A percentile compares a stretch with the other conserved stretches of the same genome.
Conservation (phyloP, 2,113 vertebrate species). For the Oophaga pumilio region DNA sequence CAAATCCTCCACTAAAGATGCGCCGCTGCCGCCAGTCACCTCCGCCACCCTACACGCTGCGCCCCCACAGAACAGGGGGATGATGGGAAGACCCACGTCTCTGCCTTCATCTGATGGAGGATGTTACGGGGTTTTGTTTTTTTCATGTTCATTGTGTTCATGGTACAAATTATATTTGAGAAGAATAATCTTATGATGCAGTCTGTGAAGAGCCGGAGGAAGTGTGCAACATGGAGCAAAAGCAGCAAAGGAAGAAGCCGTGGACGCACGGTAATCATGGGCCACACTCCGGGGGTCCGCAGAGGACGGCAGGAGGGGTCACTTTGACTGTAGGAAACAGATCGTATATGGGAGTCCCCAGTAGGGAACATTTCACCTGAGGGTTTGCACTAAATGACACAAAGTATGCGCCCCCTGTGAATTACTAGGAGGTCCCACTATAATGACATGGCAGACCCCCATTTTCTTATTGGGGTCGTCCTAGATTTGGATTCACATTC, state of each 20-base stretch:
- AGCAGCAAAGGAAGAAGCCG: not conserved
- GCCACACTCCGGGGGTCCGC: too few relatives aligned
- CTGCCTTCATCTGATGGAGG: not conserved
- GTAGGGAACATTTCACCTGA: too few relatives aligned
- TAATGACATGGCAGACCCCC: too few relatives aligned
- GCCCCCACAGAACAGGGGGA: not conserved
- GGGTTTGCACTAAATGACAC: too few relatives aligned
- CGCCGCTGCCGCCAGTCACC: not conserved
- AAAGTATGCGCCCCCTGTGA: too few relatives aligned
- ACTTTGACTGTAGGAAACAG: too few relatives aligned
- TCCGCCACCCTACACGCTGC: not conserved
- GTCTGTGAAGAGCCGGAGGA: not conserved
- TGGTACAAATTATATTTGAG: not conserved
- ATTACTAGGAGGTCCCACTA: too few relatives aligned
- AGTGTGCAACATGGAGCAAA: not conserved
- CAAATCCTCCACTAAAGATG: conserved; percentile 1
- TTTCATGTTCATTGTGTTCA: not conserved
- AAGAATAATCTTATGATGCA: not conserved
- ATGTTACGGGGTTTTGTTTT: not conserved
- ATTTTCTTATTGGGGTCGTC: too few relatives aligned
- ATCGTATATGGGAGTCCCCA: too few relatives aligned
- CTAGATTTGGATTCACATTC: too few relatives aligned
- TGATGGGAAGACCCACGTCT: not conserved
- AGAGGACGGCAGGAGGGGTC: too few relatives aligned
- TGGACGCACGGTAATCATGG: not conserved